Evolutionary conservation across 2,113 vertebrate species (phyloP).

Genomic region (Vulpes ferrilata): DNA sequence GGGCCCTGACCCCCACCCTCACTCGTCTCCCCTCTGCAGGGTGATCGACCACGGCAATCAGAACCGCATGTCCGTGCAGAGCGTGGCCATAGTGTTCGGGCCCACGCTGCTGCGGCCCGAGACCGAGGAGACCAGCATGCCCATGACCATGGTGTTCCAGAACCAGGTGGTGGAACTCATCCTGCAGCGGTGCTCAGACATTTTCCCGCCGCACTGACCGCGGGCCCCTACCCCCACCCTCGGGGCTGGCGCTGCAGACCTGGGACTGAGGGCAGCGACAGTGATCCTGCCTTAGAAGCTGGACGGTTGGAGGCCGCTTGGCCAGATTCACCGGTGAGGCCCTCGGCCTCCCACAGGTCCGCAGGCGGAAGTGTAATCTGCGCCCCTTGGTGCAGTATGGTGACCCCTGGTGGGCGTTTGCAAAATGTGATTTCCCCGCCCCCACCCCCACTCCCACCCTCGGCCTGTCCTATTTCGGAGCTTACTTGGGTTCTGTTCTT

Average conservation of each 20-base stretch:
- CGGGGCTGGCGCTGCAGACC: not conserved
- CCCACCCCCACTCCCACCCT: accelerated
- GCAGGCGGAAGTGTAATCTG: not conserved
- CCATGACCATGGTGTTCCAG: slow-evolving; percentile 97
- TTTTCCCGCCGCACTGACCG: slow-evolving; percentile 90
- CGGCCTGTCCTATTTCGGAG: not conserved
- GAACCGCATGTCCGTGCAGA: slow-evolving; percentile 97
- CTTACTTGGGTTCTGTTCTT: not conserved
- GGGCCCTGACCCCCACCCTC: not conserved
- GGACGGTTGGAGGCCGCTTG: not conserved
- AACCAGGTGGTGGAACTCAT: slow-evolving; percentile 98
- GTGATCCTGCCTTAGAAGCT: not conserved
- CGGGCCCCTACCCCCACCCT: not conserved
- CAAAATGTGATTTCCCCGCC: slow-evolving; percentile 46
- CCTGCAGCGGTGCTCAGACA: slow-evolving; percentile 91
- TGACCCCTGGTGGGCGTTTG: slow-evolving; percentile 35
- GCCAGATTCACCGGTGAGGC: not conserved
- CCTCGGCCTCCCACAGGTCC: not conserved
- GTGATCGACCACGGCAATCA: slow-evolving; percentile 91
- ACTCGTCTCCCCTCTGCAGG: slow-evolving; percentile 76
- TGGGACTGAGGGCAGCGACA: not conserved
- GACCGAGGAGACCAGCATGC: slow-evolving; percentile 91
- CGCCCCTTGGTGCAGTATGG: not conserved
- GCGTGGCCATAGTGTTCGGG: slow-evolving; percentile 96
- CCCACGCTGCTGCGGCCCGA: slow-evolving; percentile 95